A percentile compares a stretch with the other conserved stretches of the same genome.
Evolutionary conservation across 2,797 vertebrate genomes (phyloP).

Genomic region (Parotocinclus haroldoi): DNA sequence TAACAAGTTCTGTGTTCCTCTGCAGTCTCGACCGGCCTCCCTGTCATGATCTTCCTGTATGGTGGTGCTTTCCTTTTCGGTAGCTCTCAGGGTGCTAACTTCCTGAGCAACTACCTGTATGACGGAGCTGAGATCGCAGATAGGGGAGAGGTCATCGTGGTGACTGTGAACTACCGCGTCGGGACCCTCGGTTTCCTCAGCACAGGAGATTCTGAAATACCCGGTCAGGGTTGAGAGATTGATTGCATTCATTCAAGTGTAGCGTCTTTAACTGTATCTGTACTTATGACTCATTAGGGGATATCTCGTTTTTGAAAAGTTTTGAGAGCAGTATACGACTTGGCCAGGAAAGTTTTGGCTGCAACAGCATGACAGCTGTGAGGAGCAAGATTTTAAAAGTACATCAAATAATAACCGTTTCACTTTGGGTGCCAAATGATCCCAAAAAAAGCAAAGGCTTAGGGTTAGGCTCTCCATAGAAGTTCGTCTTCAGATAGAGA

Average conservation of each 20-base stretch:
- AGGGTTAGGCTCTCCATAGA: no score
- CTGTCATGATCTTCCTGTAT: conserved; percentile 90
- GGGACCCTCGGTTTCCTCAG: conserved; percentile 92
- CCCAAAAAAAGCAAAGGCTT: no score
- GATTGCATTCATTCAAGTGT: background rate
- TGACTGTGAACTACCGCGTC: conserved; percentile 86
- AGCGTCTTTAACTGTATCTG: background rate
- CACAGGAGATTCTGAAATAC: conserved; percentile 77
- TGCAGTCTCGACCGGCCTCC: conserved; percentile 80
- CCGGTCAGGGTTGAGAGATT: conserved; percentile 66
- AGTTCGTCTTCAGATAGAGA: no score
- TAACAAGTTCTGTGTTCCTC: background rate
- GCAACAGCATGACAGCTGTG: background rate
- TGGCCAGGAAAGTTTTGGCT: background rate
- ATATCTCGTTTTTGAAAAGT: no score
- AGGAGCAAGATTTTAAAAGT: no score
- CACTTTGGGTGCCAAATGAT: no score
- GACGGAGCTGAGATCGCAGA: conserved; percentile 82
- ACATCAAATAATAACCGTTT: no score
- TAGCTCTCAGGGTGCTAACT: conserved; percentile 75
- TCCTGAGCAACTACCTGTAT: conserved; percentile 84
- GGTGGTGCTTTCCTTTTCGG: conserved; percentile 83
- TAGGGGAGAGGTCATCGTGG: conserved; percentile 87
- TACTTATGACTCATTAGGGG: no score
- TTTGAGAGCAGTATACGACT: no score